A percentile compares a stretch with the other conserved stretches of the same genome.
Evolutionary conservation across 2,888 invertebrate genomes (phyloP).

Genomic region (Ligdia adustata): DNA sequence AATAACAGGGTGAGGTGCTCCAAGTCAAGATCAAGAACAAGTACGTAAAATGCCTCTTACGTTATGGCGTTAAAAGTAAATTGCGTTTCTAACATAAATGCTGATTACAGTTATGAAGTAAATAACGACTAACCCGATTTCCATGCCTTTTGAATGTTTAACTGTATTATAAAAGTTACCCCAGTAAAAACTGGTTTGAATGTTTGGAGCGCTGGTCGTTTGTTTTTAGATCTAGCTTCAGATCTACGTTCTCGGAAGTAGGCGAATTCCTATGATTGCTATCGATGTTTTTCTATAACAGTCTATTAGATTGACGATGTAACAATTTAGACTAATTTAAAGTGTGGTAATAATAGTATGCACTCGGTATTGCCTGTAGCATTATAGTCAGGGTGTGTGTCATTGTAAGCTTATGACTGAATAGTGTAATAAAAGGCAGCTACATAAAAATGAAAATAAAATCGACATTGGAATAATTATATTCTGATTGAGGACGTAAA

Average conservation of each 20-base stretch:
- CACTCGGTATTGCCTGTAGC: conserved; percentile 2
- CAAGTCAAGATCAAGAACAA: conserved; percentile 26
- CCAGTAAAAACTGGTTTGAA: conserved; percentile 23
- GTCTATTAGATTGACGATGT: no score
- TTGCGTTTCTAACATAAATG: conserved; percentile 56
- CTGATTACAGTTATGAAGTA: conserved; percentile 51
- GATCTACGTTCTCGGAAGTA: conserved; percentile 42
- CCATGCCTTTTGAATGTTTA: conserved; percentile 49
- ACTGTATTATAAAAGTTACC: conserved; percentile 46
- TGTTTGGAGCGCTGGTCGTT: conserved; percentile 31
- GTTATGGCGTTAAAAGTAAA: conserved; percentile 51
- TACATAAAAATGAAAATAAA: no score
- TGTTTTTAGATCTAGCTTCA: conserved; percentile 31
- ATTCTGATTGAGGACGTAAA: no score
- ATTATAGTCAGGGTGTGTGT: neutral
- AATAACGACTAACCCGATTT: conserved; percentile 43
- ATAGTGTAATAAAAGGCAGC: no score
- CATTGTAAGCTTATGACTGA: neutral
- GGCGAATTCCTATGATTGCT: conserved; percentile 14
- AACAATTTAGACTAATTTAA: neutral
- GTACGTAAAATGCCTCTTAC: conserved; percentile 36
- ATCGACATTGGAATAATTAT: no score
- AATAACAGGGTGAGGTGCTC: conserved; percentile 27
- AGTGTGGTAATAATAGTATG: conserved; percentile 5
- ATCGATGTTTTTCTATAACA: conserved; percentile 1